A percentile compares a stretch with the other conserved stretches of the same genome.
Evolutionary conservation across 2,888 invertebrate genomes (phyloP).

Genomic region (Epinotia nisella): DNA sequence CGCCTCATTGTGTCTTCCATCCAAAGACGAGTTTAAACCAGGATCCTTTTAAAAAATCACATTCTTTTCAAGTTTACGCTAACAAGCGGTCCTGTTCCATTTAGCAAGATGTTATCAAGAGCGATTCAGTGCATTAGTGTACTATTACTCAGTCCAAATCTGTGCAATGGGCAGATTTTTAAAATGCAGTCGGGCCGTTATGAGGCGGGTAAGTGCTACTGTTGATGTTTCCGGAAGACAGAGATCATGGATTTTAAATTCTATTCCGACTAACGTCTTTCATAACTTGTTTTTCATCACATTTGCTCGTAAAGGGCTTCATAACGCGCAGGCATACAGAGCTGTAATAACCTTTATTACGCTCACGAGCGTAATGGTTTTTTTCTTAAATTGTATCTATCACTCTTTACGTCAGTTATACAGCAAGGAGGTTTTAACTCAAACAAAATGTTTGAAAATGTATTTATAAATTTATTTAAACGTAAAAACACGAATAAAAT

Average conservation of each 20-base stretch:
- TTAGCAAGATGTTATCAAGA: slow-evolving; percentile 53
- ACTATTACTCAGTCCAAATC: slow-evolving; percentile 47
- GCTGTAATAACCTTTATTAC: no score
- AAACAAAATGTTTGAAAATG: no score
- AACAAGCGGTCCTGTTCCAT: slow-evolving; percentile 51
- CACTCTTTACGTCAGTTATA: no score
- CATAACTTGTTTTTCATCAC: neutral
- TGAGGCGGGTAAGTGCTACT: slow-evolving; percentile 32
- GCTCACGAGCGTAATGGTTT: no score
- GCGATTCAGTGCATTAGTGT: slow-evolving; percentile 49
- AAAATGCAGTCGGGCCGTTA: slow-evolving; percentile 16
- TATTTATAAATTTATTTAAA: no score
- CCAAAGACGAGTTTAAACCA: slow-evolving; percentile 23
- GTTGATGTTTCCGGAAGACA: neutral
- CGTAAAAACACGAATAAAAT: no score
- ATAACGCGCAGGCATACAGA: no score
- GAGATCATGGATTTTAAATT: neutral
- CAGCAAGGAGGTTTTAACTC: no score
- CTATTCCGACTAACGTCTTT: neutral
- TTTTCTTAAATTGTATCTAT: no score
- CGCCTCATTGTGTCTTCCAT: slow-evolving; percentile 15
- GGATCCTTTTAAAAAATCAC: slow-evolving; percentile 44
- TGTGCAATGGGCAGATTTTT: slow-evolving; percentile 51
- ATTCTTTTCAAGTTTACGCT: slow-evolving; percentile 48
- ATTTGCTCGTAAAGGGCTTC: no score